phyloP scores from a whole-genome alignment of 1,140 invertebrate species.

The Eumaeus atala region DNA sequence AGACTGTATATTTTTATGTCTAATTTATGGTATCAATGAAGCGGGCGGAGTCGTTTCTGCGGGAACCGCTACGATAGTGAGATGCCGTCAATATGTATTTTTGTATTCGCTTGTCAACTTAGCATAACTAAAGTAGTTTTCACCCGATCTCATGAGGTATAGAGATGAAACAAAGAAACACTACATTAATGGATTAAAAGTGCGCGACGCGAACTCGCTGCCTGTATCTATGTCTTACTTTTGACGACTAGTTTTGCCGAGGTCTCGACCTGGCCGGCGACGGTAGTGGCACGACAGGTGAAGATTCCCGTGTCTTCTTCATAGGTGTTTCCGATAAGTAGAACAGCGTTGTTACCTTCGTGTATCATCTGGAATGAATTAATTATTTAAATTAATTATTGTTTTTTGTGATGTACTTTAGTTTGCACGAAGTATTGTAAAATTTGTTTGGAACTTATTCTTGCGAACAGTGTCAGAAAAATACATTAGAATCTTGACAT shows the following conservation, averaged over 20 bases:
- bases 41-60: constrained; percentile 56
- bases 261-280: constrained; percentile 92
- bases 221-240: constrained; percentile 93
- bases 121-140: constrained; percentile 55
- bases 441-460: too few relatives aligned
- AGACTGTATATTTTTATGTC: background rate
- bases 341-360: constrained; percentile 90
- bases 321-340: constrained; percentile 92
- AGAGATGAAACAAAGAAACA: constrained; percentile 69
- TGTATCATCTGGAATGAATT: constrained; percentile 86
- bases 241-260: constrained; percentile 95
- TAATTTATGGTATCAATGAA: constrained; percentile 31
- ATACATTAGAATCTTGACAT: background rate
- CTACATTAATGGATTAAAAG: constrained; percentile 72
- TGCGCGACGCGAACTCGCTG: constrained; percentile 71
- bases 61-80: constrained; percentile 65
- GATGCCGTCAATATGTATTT: constrained; percentile 39
- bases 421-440: too few relatives aligned
- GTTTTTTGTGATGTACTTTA: too few relatives aligned
- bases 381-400: background rate
- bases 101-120: constrained; percentile 60
- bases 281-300: constrained; percentile 92
- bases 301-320: constrained; percentile 95
- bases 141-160: constrained; percentile 70
- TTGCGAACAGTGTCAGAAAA: too few relatives aligned